Percentiles rank a stretch among this genome's conserved stretches.
These are phyloP conservation scores for Ametastegia equiseti DNA, from an alignment of 2,888 invertebrate species.

Conservation along the genomic window DNA sequence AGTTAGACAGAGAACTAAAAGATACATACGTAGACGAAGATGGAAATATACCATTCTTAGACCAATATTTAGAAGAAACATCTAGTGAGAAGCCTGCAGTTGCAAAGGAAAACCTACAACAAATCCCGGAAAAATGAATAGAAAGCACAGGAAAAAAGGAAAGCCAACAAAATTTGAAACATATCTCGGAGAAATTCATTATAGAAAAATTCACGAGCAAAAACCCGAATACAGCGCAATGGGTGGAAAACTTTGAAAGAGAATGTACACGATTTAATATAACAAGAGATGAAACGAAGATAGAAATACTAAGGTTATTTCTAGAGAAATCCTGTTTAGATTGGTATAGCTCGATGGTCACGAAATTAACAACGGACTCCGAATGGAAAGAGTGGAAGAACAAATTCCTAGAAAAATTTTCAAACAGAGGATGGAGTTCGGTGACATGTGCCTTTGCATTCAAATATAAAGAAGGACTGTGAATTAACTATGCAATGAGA, in stretches of 20 bases:
- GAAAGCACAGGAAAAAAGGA: conserved; percentile 33
- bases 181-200: conserved; percentile 43
- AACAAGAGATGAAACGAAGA: background rate
- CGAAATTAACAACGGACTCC: conserved; percentile 46
- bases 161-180: conserved; percentile 24
- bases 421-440: conserved; percentile 51
- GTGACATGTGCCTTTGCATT: conserved; percentile 50
- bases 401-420: conserved; percentile 51
- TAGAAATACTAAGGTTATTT: conserved; percentile 16
- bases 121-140: conserved; percentile 7
- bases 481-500: conserved; percentile 55
- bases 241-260: conserved; percentile 50
- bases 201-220: conserved; percentile 46
- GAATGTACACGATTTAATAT: conserved; percentile 47
- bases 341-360: conserved; percentile 49
- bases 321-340: conserved; percentile 46
- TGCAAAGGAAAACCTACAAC: background rate
- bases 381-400: conserved; percentile 53
- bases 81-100: background rate
- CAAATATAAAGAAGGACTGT: conserved; percentile 52
- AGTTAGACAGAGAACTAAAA: conserved; percentile 35
- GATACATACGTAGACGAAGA: conserved; percentile 48
- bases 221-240: conserved; percentile 40
- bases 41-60: conserved; percentile 41
- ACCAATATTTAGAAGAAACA: conserved; percentile 51